Evolutionary conservation across 1,140 invertebrate genomes (phyloP), one percentile per base, ranked within the genome.

Genomic region (Lasaia peninsularis): DNA sequence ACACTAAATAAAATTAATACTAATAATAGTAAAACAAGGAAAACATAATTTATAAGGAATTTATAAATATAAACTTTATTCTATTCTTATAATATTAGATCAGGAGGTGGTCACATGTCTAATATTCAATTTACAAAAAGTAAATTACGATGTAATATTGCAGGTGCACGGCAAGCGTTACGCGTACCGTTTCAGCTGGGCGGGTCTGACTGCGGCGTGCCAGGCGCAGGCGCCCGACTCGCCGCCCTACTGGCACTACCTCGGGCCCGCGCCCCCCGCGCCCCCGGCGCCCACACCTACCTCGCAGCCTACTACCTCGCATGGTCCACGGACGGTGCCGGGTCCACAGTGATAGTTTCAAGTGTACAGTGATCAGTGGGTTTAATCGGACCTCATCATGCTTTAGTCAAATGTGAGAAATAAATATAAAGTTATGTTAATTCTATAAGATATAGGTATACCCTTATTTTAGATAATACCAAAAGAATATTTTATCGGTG

Each of bases 121-220:
- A n/a, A n/a, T n/a, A n/a, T n/a, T n/a, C n/a, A n/a, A n/a, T n/a
- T n/a, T n/a, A n/a, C n/a, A n/a, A n/a, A n/a, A n/a, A 28, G 24
- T 20, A 24, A 48, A 2, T 11, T 11, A 20, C 10, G 7, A 48
- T 48, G 18, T 48, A 7, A 11, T 16, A 14, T 55, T 16, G 0
- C 62, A 98, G 91, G 96, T 97, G 1, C 96, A 96, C 73, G 96
- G 96, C 35, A 97, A 97, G 86, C 89, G 96, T 1, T 97, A 97
- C 90, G 96, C 96, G 48, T 98, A 98, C 91, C 96, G 96, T 82
- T 98, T 98, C 86, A 96, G 97, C 88, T 98, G 97, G 88, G 93
- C 93, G 79, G 95, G 95, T 1, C 83, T 96, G 64, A 94, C 94
- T 90, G 93, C 94, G 49, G 95, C 96, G 5, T 97, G 95, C 76